Evolutionary conservation across 2,888 invertebrate species (phyloP), one percentile per base, ranked within the genome.

Genomic region (Galerucella nymphaeae): DNA sequence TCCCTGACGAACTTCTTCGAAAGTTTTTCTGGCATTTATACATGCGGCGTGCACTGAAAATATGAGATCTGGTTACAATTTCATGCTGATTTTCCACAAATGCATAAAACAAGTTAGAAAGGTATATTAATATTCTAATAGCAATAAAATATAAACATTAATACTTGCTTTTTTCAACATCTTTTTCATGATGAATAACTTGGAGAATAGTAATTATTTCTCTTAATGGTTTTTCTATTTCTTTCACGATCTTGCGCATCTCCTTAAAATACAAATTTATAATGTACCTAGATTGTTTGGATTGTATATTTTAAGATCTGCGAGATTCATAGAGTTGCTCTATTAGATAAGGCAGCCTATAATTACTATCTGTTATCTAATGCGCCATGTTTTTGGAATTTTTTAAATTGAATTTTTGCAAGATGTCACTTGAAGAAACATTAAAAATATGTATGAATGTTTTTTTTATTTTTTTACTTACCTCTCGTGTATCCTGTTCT

Each of bases 401-500:
- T 30, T 30, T 30, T 30, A 0, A 30, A 30, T 30, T 30, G 30
- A 30, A 5, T 30, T 2, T 30, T 42, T 42, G 42, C 42, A 42
- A 42, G 13, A 5, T 42, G 11, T 42, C 23, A 23, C 23, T 23
- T 23, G 23, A 23, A 23, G 1, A 30, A 0, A 30, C 2, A 30
- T 30, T 30, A 30, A 30, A 9, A 78, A 67, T 42, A 75, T 48
- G 9, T 78, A 75, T 53, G 66, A 55, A 45, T 66, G 42, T 11
- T 62, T 48, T 77, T 78, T 76, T 68, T 11, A 61, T 48, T 77
- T 78, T 76, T 68, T 77, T 62, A 72, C 77, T 80, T 86, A 95
- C 96, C 90, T 96, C 96, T 75, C 95, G 90, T 55, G 92, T 84
- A 83, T 93, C 93, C 84, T 96, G 95, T 82, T 96, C 96, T 14